Base-by-base conservation (phyloP, 92 coral and sea anemone species). In the Actinostola sp. region DNA sequence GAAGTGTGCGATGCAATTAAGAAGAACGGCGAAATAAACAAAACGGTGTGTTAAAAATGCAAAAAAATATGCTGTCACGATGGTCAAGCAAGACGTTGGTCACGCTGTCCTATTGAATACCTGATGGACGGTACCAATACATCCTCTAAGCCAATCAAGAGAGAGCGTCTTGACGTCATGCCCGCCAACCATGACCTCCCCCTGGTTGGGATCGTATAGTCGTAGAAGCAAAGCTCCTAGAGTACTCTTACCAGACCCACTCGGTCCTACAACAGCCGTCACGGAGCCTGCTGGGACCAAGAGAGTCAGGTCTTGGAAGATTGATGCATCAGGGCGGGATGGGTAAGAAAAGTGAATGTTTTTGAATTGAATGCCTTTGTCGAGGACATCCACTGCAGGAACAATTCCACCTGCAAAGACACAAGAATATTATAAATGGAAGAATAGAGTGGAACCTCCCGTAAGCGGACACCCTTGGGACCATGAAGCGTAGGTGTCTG, bases 211-310 rank as follows among this genome's bases (percentile, higher is more conserved):
- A 48, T 94, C 98, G 80, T 94, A 94, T 39, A 94, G 82, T 15
- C 98, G 89, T 27, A 94, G 72, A 34, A 94, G 77, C 53, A 94
- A 76, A 30, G 92, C 65, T 3, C 97, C 86, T n/a, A 94, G 85
- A 12, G 97, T 91, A 31, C 98, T 94, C 81, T 94, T 94, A 12
- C 98, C 98, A 39, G 98, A 94, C 23, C 98, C 98, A 70, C 98
- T 94, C 26, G 97, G 97, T 12, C 98, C 98, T 38, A 94, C 98
- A 12, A 94, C 93, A 0, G 98, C 98, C 27, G 98, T 94, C 42
- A 94, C 86, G 11, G 93, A 83, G 54, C 97, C 97, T 0, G 94
- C 90, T 6, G 90, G 97, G 8, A 91, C 85, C 1, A 54, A 73
- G 49, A 94, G 92, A 46, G 85, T 73, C 0, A 94, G 71, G 62